These are phyloP conservation scores for Capitella teleta DNA, from an alignment of 1,140 invertebrate genomes.

Conservation along the genomic window DNA sequence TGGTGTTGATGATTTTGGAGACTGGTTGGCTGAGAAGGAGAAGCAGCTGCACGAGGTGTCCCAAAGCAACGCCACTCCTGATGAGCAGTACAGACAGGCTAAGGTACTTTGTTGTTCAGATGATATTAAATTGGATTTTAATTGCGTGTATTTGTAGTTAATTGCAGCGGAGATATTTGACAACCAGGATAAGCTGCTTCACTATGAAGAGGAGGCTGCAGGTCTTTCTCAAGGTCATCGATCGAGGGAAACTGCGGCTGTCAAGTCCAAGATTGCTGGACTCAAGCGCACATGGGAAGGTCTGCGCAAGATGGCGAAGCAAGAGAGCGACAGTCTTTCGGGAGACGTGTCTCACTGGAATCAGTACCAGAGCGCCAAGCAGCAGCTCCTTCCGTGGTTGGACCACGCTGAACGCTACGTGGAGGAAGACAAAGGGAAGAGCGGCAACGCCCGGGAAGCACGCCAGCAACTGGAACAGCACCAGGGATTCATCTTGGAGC, in stretches of 20 bases:
- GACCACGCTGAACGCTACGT: constrained; percentile 70
- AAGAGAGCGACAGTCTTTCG: constrained; percentile 58
- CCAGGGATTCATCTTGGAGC: constrained; percentile 56
- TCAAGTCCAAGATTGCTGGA: constrained; percentile 32
- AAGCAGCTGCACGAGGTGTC: constrained; percentile 54
- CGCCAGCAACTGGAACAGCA: constrained; percentile 54
- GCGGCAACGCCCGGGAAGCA: constrained; percentile 60
- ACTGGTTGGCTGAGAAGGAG: constrained; percentile 53
- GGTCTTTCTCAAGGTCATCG: constrained; percentile 50
- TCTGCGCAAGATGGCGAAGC: constrained; percentile 41
- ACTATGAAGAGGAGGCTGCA: constrained; percentile 30
- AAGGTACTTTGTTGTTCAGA: no score
- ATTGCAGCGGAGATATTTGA: no score
- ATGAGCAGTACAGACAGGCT: constrained; percentile 27
- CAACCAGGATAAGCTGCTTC: no score
- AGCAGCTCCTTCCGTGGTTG: constrained; percentile 76
- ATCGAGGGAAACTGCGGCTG: constrained; percentile 30
- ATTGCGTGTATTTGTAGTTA: no score
- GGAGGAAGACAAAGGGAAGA: constrained; percentile 53
- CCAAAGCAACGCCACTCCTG: constrained; percentile 28
- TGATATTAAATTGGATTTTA: no score
- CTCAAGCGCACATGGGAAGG: constrained; percentile 34
- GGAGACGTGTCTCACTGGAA: constrained; percentile 73
- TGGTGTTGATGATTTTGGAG: constrained; percentile 44
- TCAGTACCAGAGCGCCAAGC: constrained; percentile 64